These are phyloP conservation scores for Eurypyga helias DNA, from an alignment of 2,113 vertebrate species.

Conservation along the genomic window DNA sequence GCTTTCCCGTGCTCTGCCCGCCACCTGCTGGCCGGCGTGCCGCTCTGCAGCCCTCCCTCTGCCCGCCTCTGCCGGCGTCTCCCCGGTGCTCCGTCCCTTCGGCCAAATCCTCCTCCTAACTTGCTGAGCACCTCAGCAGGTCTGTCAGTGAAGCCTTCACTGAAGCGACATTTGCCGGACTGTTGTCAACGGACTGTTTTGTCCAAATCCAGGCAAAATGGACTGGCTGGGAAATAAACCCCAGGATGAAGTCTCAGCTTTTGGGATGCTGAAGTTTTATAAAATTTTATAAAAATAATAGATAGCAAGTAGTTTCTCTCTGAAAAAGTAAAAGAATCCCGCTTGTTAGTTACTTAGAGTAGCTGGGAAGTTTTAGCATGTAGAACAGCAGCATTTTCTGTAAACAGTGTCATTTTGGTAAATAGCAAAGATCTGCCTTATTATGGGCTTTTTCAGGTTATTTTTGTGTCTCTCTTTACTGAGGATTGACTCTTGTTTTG, in stretches of 20 bases:
- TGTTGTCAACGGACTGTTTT: not conserved
- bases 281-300: not conserved
- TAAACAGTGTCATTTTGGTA: not conserved
- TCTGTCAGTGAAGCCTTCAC: not conserved
- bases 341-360: not conserved
- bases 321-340: not conserved
- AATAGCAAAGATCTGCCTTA: not conserved
- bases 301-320: not conserved
- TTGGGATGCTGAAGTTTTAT: not conserved
- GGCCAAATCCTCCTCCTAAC: not conserved
- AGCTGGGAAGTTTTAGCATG: not conserved
- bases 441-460: not conserved
- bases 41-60: not conserved
- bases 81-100: rapidly evolving
- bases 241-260: not conserved
- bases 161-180: not conserved
- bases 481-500: not conserved
- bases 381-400: not conserved
- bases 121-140: rapidly evolving
- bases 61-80: not conserved
- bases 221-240: not conserved
- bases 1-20: not conserved
- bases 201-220: not conserved
- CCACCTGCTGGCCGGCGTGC: slow-evolving; percentile 48
- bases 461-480: not conserved